Evolutionary conservation across 2,113 vertebrate species (phyloP), one percentile per base, ranked within the genome.

Genomic region (Cavia porcellus): DNA sequence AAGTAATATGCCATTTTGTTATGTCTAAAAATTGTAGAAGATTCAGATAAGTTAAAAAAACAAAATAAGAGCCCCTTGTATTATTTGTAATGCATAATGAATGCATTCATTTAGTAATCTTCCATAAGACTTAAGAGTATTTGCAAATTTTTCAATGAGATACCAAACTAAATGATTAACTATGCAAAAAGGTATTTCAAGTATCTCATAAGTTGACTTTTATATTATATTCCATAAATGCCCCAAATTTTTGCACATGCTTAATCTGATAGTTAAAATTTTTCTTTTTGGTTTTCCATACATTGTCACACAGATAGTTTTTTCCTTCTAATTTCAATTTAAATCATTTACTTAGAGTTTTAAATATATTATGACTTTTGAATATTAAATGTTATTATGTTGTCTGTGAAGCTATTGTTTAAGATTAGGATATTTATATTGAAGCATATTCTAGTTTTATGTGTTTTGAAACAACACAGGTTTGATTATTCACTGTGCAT

Each of bases 361-460:
- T 74, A 84, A 92, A 72, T 93, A 50, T 86, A 17, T 72, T 75
- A 38, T 61, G 15, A 90, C 50, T 86, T 90, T 64, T 70, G 25
- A 66, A 77, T 77, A 35, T 62, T 38, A 86, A 90, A n/a, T 28
- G 72, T 68, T 94, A 86, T 17, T 50, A 38, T 5, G 12, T 59
- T 95, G 38, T 68, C 25, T 35, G 45, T 75, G 22, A 70, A 61
- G n/a, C 13, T 87, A 17, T 77, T 94, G 30, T 83, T 11, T 2
- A 87, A 64, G 35, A 61, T 80, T 85, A 88, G 28, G 61, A 12
- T 22, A 55, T 89, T 88, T 75, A 81, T 81, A n/a, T 62, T 59
- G 52, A 90, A 90, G 52, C 14, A 19, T 68, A 28, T 7, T 86
- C 10, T 5, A 84, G 86, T 38, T 80, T 74, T 42, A 61, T 3